Percentiles rank a stretch among this genome's conserved stretches.
Conservation (phyloP, 2,113 vertebrate genomes). For the Pitta sordida region DNA sequence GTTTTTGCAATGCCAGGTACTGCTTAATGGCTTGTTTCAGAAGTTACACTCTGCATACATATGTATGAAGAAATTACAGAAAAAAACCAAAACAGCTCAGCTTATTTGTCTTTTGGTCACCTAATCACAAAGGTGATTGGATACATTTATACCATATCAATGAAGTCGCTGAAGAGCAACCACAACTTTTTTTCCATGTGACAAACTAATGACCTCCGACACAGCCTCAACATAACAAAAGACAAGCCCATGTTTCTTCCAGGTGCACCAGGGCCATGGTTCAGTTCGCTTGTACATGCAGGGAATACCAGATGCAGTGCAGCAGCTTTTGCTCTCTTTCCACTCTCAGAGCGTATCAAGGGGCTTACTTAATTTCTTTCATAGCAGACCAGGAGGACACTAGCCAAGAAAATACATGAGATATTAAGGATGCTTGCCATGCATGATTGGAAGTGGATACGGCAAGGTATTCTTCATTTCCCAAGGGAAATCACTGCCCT, state of each 20-base stretch:
- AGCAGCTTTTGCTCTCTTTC: background rate
- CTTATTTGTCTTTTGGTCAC: conserved; percentile 34
- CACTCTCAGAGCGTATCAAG: background rate
- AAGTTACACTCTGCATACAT: conserved; percentile 14
- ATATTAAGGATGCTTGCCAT: background rate
- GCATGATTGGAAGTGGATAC: background rate
- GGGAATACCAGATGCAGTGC: background rate
- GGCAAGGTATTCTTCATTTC: background rate
- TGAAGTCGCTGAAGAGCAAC: background rate
- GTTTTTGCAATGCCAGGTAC: conserved; percentile 33
- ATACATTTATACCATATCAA: background rate
- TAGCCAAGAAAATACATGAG: background rate
- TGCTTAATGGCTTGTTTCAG: conserved; percentile 5
- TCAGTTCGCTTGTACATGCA: background rate
- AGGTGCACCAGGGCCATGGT: background rate
- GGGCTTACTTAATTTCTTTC: background rate
- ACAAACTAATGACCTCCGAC: background rate
- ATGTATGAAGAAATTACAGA: conserved; percentile 32
- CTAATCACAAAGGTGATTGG: conserved; percentile 26
- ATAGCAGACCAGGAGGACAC: background rate
- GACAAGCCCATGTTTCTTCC: background rate
- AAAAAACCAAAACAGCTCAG: background rate
- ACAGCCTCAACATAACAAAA: background rate
- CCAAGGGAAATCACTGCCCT: background rate
- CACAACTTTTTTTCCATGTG: background rate